Evolutionary conservation across 2,113 vertebrate species (phyloP).

Genomic region (Apistogramma diplotaenia): DNA sequence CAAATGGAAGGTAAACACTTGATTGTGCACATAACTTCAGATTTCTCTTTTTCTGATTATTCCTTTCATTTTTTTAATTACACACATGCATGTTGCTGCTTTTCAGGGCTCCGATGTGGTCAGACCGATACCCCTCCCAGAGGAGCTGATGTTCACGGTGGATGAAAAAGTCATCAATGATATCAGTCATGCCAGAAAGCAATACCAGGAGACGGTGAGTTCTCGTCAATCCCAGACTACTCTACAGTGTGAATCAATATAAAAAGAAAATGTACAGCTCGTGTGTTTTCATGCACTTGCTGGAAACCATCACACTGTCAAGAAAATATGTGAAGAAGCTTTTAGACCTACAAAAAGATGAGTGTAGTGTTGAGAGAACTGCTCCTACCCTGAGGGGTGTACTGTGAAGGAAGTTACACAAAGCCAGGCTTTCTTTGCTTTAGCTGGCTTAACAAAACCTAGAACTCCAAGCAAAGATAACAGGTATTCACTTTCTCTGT

Average conservation of each 20-base stretch:
- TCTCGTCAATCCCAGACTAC: neutral
- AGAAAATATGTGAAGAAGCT: neutral
- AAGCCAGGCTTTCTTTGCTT: too few relatives aligned
- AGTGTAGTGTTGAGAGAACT: neutral
- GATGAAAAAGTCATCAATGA: constrained; percentile 79
- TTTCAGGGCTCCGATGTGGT: constrained; percentile 83
- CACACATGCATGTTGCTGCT: neutral
- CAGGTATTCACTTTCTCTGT: neutral
- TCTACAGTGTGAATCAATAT: neutral
- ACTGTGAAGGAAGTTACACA: neutral
- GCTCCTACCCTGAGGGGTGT: neutral
- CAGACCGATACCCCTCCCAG: constrained; percentile 79
- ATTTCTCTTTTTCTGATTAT: neutral
- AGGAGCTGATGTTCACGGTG: constrained; percentile 89
- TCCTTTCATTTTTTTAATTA: neutral
- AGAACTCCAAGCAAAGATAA: neutral
- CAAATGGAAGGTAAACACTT: constrained; percentile 87
- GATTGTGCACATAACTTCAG: neutral
- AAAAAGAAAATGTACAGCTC: neutral
- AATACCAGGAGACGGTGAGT: constrained; percentile 82
- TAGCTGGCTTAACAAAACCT: neutral
- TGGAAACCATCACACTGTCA: neutral
- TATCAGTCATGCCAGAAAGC: constrained; percentile 80
- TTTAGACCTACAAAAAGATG: neutral
- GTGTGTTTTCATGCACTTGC: neutral